Base-by-base conservation (phyloP, 2,888 invertebrate species). In the Leucophora obtusa region DNA sequence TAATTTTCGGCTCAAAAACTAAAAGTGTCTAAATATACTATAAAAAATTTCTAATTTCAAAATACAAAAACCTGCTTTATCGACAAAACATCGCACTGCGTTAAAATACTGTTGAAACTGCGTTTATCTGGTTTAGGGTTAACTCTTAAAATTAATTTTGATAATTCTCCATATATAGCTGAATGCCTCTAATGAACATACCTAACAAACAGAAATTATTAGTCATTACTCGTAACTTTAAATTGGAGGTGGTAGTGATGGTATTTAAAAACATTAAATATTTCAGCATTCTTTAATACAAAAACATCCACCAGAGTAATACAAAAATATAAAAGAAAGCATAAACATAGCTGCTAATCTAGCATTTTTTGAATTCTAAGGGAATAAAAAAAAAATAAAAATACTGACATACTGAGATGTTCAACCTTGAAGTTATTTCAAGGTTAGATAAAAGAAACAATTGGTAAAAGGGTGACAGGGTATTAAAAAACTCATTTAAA, bases 261-360 rank as follows among this genome's bases (percentile, higher is more conserved):
- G 28, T 21, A 21, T 21, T 6, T 7, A 10, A 15, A 3, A 35
- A 9, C 7, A 3, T 70, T 6, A 70, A 60, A 51, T 51, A 60
- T 60, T 60, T 38, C 11, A 35, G 59, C 33, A 58, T n/a, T 28
- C 2, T 58, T 47, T 10, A 33, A 47, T 15, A 43, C 15, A 14
- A 68, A 38, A 60, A 5, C 47, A 72, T 9, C 35, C 17, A 53
- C 18, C 50, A 59, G 0, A 73, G 28, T 17, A 38, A 38, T 15
- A 38, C 21, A n/a, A 33, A 43, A 5, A 6, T 33, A 35, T 51
- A 28, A 1, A 15, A 47, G 2, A 51, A 69, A 38, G 47, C 24
- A 56, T n/a, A 14, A 35, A 62, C 21, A 58, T n/a, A 21, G 33
- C 35, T 65, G 74, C 79, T 83, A 83, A 83, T 83, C 83, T 79